phyloP scores from a whole-genome alignment of 2,113 vertebrate species.

The Passer domesticus region DNA sequence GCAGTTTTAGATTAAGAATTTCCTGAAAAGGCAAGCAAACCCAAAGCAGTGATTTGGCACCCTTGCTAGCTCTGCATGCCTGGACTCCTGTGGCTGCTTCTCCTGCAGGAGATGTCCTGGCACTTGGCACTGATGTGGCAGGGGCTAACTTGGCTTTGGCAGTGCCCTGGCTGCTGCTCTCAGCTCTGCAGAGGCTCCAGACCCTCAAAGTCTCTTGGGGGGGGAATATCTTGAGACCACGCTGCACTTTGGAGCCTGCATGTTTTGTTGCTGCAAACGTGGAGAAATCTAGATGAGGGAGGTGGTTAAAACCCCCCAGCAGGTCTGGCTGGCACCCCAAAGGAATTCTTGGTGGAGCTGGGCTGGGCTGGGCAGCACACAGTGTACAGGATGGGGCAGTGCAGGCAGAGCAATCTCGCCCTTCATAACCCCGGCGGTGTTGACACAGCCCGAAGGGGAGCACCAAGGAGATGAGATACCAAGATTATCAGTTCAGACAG shows the following conservation, averaged over 20 bases:
- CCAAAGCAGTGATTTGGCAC: background rate
- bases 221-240: background rate
- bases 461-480: background rate
- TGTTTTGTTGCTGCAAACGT: background rate
- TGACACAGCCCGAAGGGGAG: slow-evolving; percentile 35
- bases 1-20: background rate
- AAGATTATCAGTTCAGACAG: slow-evolving; percentile 34
- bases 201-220: background rate
- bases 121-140: background rate
- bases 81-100: background rate
- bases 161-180: background rate
- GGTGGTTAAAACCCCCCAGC: background rate
- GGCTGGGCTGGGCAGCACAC: slow-evolving; percentile 13
- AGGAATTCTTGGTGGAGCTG: background rate
- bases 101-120: background rate
- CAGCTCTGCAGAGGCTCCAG: background rate
- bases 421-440: background rate
- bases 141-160: background rate
- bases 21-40: background rate
- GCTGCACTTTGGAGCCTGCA: background rate
- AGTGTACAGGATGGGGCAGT: background rate
- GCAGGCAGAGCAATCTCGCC: background rate
- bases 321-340: background rate
- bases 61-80: background rate
- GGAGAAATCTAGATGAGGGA: background rate